Base-by-base conservation (phyloP, 2,113 vertebrate species). In the Oxyura jamaicensis region DNA sequence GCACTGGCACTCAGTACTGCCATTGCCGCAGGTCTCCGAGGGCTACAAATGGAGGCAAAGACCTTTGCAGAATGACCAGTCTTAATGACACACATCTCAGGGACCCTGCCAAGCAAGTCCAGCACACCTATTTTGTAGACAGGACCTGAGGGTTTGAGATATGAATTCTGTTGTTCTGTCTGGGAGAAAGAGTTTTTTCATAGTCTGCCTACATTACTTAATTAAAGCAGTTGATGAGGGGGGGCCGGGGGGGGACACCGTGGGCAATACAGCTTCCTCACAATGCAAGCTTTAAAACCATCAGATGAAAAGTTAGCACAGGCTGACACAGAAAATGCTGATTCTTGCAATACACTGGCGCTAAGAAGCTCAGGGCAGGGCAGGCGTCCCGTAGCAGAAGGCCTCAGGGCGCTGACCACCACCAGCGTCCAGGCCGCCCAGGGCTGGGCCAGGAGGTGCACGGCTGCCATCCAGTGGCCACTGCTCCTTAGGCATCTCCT, bases 381-480 rank as follows among this genome's bases (percentile, higher is more conserved):
- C 3, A 1, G 2, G 0, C 18, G 2, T 26, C 18, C 42, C 39
- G 2, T 0, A 3, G 28, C 1, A 3, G 22, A 46, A 58, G 19
- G 17, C 31, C 0, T 0, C 20, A 7, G 52, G 42, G 48, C 1
- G 0, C 20, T 26, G 17, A n/a, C 33, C 33, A 4, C 18, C 25
- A 8, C 8, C 41, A 1, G 2, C 15, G 3, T 6, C 3, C 0
- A 13, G 10, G 1, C 4, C 4, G 20, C 6, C 1, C 62, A 13
- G 3, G 12, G 11, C 50, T 13, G 44, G 15, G 41, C 28, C 3
- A 1, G 4, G 29, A 11, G 13, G 7, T 8, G 13, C 62, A 17
- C 44, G 75, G 50, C 42, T 87, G 84, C 84, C 90, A 87, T 29
- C 33, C 33, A 29, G 22, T 5, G 18, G 52, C 36, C 53, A 39